A percentile compares a stretch with the other conserved stretches of the same genome.
Conservation (phyloP, 2,888 invertebrate species). For the Lasius fuliginosus region DNA sequence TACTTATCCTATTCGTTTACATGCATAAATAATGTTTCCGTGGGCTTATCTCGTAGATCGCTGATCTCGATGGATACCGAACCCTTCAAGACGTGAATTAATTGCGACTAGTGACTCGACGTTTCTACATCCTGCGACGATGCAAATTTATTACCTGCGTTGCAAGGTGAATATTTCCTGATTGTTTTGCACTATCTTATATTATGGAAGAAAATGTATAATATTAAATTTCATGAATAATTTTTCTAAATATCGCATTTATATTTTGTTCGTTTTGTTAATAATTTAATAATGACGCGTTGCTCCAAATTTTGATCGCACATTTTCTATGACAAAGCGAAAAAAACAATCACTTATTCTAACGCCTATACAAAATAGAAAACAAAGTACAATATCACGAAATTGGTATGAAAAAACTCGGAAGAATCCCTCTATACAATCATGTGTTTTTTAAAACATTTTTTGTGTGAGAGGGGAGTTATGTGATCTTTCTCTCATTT, state of each 20-base stretch:
- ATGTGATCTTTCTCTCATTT: no score
- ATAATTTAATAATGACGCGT: no score
- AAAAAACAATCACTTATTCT: no score
- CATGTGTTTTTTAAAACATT: no score
- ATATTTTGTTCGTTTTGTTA: background rate
- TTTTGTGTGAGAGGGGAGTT: no score
- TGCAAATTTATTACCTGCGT: constrained; percentile 47
- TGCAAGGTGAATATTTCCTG: constrained; percentile 27
- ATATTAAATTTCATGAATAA: constrained; percentile 17
- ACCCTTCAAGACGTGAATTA: constrained; percentile 39
- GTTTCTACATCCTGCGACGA: constrained; percentile 24
- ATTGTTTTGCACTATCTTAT: background rate
- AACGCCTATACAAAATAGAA: no score
- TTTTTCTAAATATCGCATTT: background rate
- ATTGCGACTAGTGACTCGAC: constrained; percentile 44
- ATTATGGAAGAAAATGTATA: background rate
- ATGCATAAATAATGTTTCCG: constrained; percentile 55
- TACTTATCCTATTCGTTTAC: constrained; percentile 48
- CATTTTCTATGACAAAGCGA: no score
- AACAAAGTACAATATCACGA: no score
- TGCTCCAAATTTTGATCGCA: no score
- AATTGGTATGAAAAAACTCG: no score
- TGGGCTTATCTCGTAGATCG: constrained; percentile 23
- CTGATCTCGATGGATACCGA: constrained; percentile 25
- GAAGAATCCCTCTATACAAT: no score